Conservation (phyloP, 2,888 invertebrate species). For the Calliphora vomitoria region DNA sequence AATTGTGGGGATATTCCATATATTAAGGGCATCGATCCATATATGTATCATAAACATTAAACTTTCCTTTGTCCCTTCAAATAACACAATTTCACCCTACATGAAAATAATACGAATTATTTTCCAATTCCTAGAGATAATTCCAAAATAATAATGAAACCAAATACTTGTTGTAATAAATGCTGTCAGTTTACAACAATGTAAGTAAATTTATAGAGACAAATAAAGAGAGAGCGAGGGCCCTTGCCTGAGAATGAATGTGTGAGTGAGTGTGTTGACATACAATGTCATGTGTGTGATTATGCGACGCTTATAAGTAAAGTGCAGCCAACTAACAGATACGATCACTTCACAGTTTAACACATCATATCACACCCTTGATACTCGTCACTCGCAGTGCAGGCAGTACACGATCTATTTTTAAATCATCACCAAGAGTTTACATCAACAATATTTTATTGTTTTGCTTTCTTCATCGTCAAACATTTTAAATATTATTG, state of each 20-base stretch:
- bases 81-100: no score
- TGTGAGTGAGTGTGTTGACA: constrained; percentile 35
- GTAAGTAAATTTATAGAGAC: no score
- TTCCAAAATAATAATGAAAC: no score
- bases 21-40: no score
- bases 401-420: constrained; percentile 63
- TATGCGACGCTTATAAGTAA: constrained; percentile 68
- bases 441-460: constrained; percentile 23
- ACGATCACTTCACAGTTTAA: constrained; percentile 72
- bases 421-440: constrained; percentile 50
- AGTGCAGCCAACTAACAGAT: constrained; percentile 70
- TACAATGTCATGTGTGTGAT: constrained; percentile 67
- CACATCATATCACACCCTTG: constrained; percentile 73
- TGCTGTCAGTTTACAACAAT: no score
- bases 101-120: no score
- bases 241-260: background rate
- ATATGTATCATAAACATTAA: no score
- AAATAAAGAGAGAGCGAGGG: background rate
- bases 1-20: no score
- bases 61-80: no score
- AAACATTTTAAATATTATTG: constrained; percentile 41
- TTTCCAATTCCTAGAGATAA: no score
- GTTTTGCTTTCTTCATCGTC: constrained; percentile 15
- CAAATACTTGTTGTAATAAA: no score
- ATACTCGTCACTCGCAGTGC: background rate